Base-by-base conservation (phyloP, 2,797 vertebrate species). In the Botia almorhae region DNA sequence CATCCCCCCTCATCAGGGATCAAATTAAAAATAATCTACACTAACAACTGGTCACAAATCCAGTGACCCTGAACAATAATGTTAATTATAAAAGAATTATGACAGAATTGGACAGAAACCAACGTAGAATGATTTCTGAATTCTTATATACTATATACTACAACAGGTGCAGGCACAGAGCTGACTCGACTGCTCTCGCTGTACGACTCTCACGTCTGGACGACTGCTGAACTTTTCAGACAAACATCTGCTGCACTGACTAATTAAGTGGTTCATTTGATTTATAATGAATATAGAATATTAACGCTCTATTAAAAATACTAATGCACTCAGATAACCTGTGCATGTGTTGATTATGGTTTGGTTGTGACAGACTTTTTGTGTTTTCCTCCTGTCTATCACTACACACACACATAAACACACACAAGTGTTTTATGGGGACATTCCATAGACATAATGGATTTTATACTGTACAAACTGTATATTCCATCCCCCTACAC, bases 291-390 rank as follows among this genome's bases (percentile, higher is more conserved):
- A 23, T 58, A 60, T 4, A 23, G 21, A 60, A 60, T 26, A 60
- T 60, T 60, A 60, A 60, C 12, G n/a, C 12, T 60, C 19, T 8
- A 60, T 60, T 60, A 3, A 60, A 65, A 75, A 65, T 16, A 65
- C 65, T 43, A 39, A 76, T 67, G 60, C 19, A 23, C 19, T 67
- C 12, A 67, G 58, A 60, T 61, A 4, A 61, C 68, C 46, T 76
- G 39, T 43, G 8, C 7, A 6, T 43, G 39, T 43, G 39, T 43
- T 43, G 39, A 43, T 43, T 56, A 56, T 3, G 53, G n/a, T 56
- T 19, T 56, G 55, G n/a, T 21, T 56, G 55, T 8, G 55, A 56
- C 55, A 56, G 55, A 56, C 55, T 21, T 17, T 2, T 3, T 56
- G 55, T 56, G 7, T 56, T 56, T 56, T 56, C 17, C 17, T 16